Conservation (phyloP, 2,888 invertebrate genomes). For the Caenorhabditis sulstoni region DNA sequence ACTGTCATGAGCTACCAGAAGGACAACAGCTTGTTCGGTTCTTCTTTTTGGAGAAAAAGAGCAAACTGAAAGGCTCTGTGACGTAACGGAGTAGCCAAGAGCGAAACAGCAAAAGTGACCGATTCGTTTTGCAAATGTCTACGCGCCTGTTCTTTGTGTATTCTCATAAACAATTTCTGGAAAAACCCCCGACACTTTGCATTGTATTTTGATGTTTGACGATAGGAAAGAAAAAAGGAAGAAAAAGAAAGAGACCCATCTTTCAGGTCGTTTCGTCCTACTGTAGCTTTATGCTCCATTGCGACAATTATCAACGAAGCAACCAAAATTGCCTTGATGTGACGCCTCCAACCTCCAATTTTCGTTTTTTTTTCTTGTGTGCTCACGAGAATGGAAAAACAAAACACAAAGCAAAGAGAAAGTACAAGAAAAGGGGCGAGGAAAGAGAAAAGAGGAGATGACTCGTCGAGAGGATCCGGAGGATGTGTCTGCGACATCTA, state of each 20-base stretch:
- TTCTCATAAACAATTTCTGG: slow-evolving; percentile 38
- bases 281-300: slow-evolving; percentile 33
- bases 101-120: slow-evolving; percentile 5
- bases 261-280: slow-evolving; percentile 28
- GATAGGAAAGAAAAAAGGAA: slow-evolving; percentile 19
- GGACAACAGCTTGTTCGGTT: no score
- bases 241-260: not conserved
- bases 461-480: not conserved
- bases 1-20: slow-evolving; percentile 25
- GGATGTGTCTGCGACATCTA: slow-evolving; percentile 37
- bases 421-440: slow-evolving; percentile 18
- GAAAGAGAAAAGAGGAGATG: slow-evolving; percentile 1
- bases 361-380: not conserved
- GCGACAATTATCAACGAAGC: not conserved
- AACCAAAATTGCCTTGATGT: not conserved
- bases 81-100: slow-evolving; percentile 23
- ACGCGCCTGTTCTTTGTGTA: slow-evolving; percentile 33
- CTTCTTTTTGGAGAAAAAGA: not conserved
- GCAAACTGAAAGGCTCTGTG: slow-evolving; percentile 26
- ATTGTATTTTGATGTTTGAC: slow-evolving; percentile 45
- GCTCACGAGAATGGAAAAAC: not conserved
- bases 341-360: not conserved
- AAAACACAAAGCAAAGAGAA: slow-evolving; percentile 9
- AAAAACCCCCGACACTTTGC: not conserved
- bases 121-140: slow-evolving; percentile 21